Evolutionary conservation across 2,797 vertebrate genomes (phyloP).

Genomic region (Siniperca scherzeri): DNA sequence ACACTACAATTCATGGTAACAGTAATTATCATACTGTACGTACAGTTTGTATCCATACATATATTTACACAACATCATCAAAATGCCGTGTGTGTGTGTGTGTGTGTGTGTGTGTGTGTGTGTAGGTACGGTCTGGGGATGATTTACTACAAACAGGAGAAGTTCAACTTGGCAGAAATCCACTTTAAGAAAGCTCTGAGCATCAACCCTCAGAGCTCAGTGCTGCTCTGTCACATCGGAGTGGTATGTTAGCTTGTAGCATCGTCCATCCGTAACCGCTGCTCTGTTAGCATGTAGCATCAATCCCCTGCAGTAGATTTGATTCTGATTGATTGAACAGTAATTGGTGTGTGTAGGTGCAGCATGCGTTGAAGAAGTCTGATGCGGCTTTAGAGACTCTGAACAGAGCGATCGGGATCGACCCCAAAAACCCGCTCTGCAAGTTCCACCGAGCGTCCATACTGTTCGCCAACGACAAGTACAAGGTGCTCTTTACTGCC

Average conservation of each 20-base stretch:
- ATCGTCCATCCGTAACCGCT: not conserved
- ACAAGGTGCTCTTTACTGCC: slow-evolving; percentile 88
- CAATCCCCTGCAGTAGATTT: not conserved
- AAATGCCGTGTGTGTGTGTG: too few species aligned
- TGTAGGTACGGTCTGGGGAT: slow-evolving; percentile 97
- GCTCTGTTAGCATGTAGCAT: not conserved
- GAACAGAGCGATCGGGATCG: slow-evolving; percentile 96
- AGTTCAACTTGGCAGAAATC: slow-evolving; percentile 98
- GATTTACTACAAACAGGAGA: slow-evolving; percentile 99
- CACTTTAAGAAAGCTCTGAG: slow-evolving; percentile 98
- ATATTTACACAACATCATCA: not conserved
- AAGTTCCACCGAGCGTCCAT: slow-evolving; percentile 99
- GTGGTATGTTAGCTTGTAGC: slow-evolving; percentile 84
- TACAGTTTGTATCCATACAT: not conserved
- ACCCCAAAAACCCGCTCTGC: slow-evolving; percentile 99
- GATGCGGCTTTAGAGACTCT: slow-evolving; percentile 97
- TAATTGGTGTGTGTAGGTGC: slow-evolving; percentile 85
- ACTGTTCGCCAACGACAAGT: slow-evolving; percentile 98
- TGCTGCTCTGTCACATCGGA: slow-evolving; percentile 97
- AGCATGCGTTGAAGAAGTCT: slow-evolving; percentile 97
- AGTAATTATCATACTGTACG: not conserved
- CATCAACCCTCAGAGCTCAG: slow-evolving; percentile 98
- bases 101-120: not conserved
- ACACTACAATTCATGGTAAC: slow-evolving; percentile 97
- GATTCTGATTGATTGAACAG: not conserved